These are phyloP conservation scores for Henricia sp. DNA, from an alignment of 53 echinoderm and acorn worm species.

Conservation along the genomic window DNA sequence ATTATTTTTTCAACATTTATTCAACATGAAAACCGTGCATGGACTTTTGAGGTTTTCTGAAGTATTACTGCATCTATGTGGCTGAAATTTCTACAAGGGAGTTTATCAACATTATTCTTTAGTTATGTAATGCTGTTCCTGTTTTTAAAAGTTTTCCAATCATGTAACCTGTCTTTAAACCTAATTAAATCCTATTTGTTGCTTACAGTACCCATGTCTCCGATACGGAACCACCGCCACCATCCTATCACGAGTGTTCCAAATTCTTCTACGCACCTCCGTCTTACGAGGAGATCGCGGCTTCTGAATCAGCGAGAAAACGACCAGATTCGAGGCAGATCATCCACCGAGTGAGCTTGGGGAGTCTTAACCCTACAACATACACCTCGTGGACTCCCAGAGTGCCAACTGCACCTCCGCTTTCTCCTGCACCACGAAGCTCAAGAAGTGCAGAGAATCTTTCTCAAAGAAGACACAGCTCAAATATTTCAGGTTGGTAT, in stretches of 20 bases:
- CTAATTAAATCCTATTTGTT: too few relatives aligned
- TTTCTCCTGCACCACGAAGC: neutral
- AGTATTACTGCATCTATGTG: too few relatives aligned
- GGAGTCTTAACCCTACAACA: conserved; percentile 11
- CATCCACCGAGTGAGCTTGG: conserved; percentile 14
- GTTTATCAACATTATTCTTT: too few relatives aligned
- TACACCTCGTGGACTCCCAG: neutral
- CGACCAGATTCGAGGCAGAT: neutral
- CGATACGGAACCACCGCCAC: neutral
- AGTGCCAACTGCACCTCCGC: neutral
- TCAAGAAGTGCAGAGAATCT: conserved; percentile 29
- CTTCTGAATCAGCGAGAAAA: too few relatives aligned
- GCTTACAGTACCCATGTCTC: too few relatives aligned
- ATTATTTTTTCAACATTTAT: too few relatives aligned
- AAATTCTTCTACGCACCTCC: conserved; percentile 42
- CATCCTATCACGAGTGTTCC: conserved; percentile 44
- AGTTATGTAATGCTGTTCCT: too few relatives aligned
- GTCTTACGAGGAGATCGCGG: conserved; percentile 30
- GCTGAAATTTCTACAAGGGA: too few relatives aligned
- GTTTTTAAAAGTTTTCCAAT: too few relatives aligned
- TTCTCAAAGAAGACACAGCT: neutral
- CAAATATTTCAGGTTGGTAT: conserved; percentile 6
- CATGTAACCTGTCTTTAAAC: too few relatives aligned
- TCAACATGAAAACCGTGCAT: too few relatives aligned
- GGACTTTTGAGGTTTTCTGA: too few relatives aligned